Evolutionary conservation across 2,888 invertebrate species (phyloP), one percentile per base, ranked within the genome.

Genomic region (Coremacera marginata): DNA sequence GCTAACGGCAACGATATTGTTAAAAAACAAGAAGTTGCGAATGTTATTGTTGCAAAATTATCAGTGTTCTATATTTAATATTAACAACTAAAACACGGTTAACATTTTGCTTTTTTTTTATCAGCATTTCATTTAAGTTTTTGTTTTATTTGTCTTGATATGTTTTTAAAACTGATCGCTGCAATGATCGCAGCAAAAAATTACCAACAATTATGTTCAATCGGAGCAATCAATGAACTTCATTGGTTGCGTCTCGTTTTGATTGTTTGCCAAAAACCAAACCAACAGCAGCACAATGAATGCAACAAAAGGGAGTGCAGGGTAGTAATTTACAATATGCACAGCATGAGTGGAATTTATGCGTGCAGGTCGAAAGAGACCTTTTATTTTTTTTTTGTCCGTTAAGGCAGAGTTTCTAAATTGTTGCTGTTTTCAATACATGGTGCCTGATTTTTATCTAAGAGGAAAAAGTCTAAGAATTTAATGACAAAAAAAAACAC

Each of bases 181-280:
- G 27, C 22, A 8, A 31, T 27, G n/a, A 51, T 31, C 31, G 31
- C 52, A 52, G 3, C n/a, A n/a, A 34, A 11, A 16, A 70, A 52
- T 52, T 70, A 16, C 34, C 52, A 70, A 19, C 52, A 74, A 65
- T 57, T 60, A 70, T 31, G 62, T 34, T 62, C 70, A 75, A 75
- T 75, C 70, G 51, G 34, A 62, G 75, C 70, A 70, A 75, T 75
- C 60, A 70, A 62, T 75, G 75, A 60, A 70, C 62, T 70, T 55
- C 68, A 27, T 75, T 75, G 68, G 5, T n/a, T 27, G 51, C 49
- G 19, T 51, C 51, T 52, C 31, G 52, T 44, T 57, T 74, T 74
- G 74, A 74, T 67, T 74, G 67, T 55, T 65, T 74, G 74, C 74
- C 74, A 74, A 74, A 52, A 73, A 73, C 19, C n/a, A 19, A n/a